These are phyloP conservation scores for Phainopepla nitens DNA, from an alignment of 2,113 vertebrate genomes.

Conservation along the genomic window DNA sequence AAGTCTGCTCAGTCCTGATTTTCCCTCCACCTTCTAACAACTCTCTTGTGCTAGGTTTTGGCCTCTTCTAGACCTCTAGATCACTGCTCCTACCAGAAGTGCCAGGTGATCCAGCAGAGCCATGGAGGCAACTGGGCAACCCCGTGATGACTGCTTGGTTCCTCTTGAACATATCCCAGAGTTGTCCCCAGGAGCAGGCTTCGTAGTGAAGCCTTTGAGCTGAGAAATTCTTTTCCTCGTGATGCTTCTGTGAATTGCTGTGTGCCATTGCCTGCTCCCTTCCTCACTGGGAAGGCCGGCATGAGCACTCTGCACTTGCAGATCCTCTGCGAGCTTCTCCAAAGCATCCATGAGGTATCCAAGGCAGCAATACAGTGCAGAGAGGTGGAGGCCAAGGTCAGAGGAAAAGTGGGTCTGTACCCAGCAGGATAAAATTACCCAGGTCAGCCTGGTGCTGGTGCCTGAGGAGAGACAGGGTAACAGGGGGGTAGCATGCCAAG, in stretches of 20 bases:
- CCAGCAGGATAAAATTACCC: not conserved
- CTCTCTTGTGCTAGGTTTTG: not conserved
- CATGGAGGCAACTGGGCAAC: too few species aligned
- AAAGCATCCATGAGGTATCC: not conserved
- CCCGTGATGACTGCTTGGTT: not conserved
- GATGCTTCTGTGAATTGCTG: not conserved
- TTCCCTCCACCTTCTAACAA: not conserved
- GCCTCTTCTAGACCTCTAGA: not conserved
- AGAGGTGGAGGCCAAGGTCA: not conserved
- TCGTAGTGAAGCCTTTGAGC: not conserved
- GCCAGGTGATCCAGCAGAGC: fast-evolving
- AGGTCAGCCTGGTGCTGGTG: not conserved
- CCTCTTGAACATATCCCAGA: not conserved
- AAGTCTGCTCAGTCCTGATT: not conserved
- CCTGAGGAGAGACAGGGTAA: not conserved
- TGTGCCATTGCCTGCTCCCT: not conserved
- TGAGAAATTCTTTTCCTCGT: not conserved
- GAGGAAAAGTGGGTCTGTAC: not conserved
- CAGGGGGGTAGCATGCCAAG: not conserved
- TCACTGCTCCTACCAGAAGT: not conserved
- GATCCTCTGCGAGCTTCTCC: not conserved
- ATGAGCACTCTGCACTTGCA: not conserved
- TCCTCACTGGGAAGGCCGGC: not conserved
- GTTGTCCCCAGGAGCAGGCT: not conserved
- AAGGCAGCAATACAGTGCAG: not conserved